Evolutionary conservation across 2,113 vertebrate species (phyloP), one percentile per base, ranked within the genome.

Genomic region (Aix galericulata): DNA sequence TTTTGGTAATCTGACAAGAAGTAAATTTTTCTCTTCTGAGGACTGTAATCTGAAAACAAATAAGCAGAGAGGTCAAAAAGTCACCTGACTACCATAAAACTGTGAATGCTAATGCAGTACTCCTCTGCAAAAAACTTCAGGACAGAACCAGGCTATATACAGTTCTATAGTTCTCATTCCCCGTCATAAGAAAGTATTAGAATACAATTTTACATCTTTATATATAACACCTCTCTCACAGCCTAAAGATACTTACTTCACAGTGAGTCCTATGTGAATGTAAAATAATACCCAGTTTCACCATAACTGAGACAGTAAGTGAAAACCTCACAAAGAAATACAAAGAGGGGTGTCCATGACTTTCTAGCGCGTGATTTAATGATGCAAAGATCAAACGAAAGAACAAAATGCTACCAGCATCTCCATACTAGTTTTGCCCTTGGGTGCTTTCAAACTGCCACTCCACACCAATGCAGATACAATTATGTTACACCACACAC

Each of bases 81-180:
- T 10, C 40, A 56, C 8, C 14, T 6, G 32, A 34, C 13, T 9
- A 6, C 86, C 10, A 2, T 2, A 0, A 60, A 84, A 44, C 0
- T 32, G 42, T 6, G 48, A 55, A 69, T 17, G 40, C 20, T 29
- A 48, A n/a, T 32, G 55, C 32, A 88, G 2, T 16, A 17, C 20
- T 53, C 11, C 20, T 50, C 82, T 17, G 6, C 25, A 67, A 63
- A 81, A 27, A 86, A 14, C 22, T 53, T 59, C 53, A 82, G 31
- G 42, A 58, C 36, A 69, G 56, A 85, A 85, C 13, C 60, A 59
- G n/a, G 5, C 59, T 20, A 8, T 29, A 63, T 50, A 15, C 1
- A 23, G 52, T 52, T n/a, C 25, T n/a, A 15, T 8, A 76, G 40
- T 44, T 71, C 72, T 31, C 34, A 73, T 31, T 32, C 76, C 16